phyloP scores from a whole-genome alignment of 2,888 invertebrate genomes.

The Drosophila cognata region DNA sequence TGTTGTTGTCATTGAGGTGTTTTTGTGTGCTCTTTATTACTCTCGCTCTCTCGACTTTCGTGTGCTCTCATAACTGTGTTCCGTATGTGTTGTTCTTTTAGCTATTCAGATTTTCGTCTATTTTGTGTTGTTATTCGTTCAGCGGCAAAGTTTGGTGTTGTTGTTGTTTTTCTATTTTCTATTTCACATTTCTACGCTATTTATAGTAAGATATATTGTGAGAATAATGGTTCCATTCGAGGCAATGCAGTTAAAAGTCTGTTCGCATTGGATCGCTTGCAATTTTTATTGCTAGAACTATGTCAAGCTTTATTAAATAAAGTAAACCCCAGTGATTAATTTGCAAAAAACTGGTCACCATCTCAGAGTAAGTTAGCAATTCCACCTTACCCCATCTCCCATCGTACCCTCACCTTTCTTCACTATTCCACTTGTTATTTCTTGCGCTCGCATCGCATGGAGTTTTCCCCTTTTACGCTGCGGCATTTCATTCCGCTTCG shows the following conservation, averaged over 20 bases:
- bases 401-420: background rate
- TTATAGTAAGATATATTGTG: background rate
- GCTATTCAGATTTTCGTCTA: no score
- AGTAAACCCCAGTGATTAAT: slow-evolving; percentile 64
- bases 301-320: slow-evolving; percentile 51
- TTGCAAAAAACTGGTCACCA: slow-evolving; percentile 45
- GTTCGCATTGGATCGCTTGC: slow-evolving; percentile 29
- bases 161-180: no score
- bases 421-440: background rate
- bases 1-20: no score
- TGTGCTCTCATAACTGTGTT: no score
- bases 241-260: background rate
- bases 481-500: slow-evolving; percentile 53
- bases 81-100: no score
- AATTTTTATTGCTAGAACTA: slow-evolving; percentile 19
- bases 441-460: slow-evolving; percentile 31
- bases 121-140: no score
- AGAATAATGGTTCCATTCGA: slow-evolving; percentile 6
- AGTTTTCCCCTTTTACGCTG: slow-evolving; percentile 38
- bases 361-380: background rate
- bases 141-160: no score
- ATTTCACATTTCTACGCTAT: no score
- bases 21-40: no score
- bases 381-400: background rate
- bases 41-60: no score